Evolutionary conservation across 2,797 vertebrate species (phyloP), one percentile per base, ranked within the genome.

Genomic region (Thamnophis elegans): DNA sequence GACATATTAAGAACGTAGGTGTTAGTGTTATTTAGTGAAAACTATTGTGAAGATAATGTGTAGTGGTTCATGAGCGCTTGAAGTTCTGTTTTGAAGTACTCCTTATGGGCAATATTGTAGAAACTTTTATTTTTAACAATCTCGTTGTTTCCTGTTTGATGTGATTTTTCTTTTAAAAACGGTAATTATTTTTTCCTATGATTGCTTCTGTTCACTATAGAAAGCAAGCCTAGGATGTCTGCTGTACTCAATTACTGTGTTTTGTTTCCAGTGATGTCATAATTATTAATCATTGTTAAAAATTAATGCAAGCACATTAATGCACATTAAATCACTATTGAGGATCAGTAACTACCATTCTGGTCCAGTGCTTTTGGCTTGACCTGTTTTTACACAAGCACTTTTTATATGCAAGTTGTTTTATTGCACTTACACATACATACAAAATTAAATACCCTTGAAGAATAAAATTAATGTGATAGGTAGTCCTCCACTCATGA

Each of bases 21-120:
- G 93, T 94, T 93, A 96, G 90, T 94, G 92, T 93, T 96, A 93
- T 56, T 93, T 96, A 96, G 95, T 95, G 51, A 90, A 93, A 92
- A 95, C 32, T 95, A 94, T 93, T 95, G 92, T 96, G 56, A 47
- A 92, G 86, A 88, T 22, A 95, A 94, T 78, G 86, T 89, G 25
- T 91, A 95, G 94, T 90, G 92, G 94, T 53, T 86, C n/a, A n/a
- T 86, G 18, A 25, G 36, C 1, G 36, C 62, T 11, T 85, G 65
- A 28, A 60, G 10, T 1, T 25, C 10, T 32, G 26, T 89, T 32
- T 85, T 85, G 54, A 13, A 42, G 26, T 90, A 32, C 14, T 51
- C 73, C 56, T 82, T 85, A 36, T 22, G 10, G 14, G 25, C 54
- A 92, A 26, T 51, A 62, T 47, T 62, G 47, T 58, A 89, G n/a